Evolutionary conservation across 2,113 vertebrate species (phyloP).

Genomic region (Sprattus sprattus): DNA sequence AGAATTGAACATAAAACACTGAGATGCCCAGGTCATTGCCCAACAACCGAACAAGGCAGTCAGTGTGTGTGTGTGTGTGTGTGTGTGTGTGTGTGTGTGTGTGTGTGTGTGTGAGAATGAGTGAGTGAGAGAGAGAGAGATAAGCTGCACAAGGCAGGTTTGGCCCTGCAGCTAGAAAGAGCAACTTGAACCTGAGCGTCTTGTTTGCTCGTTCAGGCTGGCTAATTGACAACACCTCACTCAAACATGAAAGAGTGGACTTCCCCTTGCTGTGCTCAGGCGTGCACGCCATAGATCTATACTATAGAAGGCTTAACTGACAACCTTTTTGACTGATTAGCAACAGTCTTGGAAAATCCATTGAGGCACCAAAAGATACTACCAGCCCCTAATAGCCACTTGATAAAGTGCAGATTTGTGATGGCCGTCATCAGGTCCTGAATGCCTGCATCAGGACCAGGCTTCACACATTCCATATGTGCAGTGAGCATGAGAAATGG

Average conservation of each 20-base stretch:
- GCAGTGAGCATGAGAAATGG: not conserved
- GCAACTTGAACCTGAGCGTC: slow-evolving; percentile 20
- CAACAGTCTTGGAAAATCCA: not conserved
- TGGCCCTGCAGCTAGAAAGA: not conserved
- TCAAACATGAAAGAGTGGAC: slow-evolving; percentile 28
- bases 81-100: not conserved
- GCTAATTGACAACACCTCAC: not conserved
- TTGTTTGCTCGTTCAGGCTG: not conserved
- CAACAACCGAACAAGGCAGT: not conserved
- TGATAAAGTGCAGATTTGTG: not conserved
- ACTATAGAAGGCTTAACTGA: not conserved
- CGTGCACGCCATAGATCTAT: not conserved
- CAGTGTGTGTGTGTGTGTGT: not conserved
- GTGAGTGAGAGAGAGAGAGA: no score
- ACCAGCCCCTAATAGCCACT: not conserved
- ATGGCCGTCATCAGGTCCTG: not conserved
- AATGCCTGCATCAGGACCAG: not conserved
- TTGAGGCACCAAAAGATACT: not conserved
- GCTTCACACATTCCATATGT: not conserved
- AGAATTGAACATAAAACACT: not conserved
- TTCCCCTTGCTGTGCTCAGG: slow-evolving; percentile 17
- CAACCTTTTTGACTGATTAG: not conserved
- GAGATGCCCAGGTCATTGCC: not conserved
- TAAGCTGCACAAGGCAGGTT: not conserved
- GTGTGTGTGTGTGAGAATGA: no score